phyloP scores from a whole-genome alignment of 2,888 invertebrate species.

The Agrotis segetum region DNA sequence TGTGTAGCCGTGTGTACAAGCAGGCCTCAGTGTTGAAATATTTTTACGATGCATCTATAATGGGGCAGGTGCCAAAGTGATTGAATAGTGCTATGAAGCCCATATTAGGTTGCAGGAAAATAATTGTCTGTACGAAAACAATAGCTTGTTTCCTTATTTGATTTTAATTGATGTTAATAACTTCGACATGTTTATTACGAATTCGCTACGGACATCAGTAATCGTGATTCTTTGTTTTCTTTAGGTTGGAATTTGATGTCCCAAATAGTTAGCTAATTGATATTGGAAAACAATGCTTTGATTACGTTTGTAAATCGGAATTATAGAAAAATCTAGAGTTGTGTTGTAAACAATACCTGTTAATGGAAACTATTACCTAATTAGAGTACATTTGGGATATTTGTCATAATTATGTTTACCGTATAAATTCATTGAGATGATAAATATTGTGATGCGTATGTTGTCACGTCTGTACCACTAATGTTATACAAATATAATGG shows the following conservation, averaged over 20 bases:
- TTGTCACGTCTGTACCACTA: constrained; percentile 33
- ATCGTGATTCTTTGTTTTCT: constrained; percentile 22
- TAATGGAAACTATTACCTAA: constrained; percentile 31
- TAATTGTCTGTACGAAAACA: constrained; percentile 43
- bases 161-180: constrained; percentile 32
- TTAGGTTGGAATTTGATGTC: constrained; percentile 25
- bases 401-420: constrained; percentile 40
- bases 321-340: constrained; percentile 16
- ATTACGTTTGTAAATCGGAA: not conserved
- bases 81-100: constrained; percentile 22
- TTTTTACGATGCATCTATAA: constrained; percentile 11
- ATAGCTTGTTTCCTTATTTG: constrained; percentile 29
- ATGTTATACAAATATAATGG: constrained; percentile 1
- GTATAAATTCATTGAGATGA: constrained; percentile 40
- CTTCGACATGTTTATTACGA: constrained; percentile 11
- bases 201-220: constrained; percentile 1
- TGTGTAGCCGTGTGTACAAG: not conserved
- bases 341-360: constrained; percentile 28
- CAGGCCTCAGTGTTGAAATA: constrained; percentile 8
- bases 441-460: constrained; percentile 23
- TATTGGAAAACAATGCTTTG: constrained; percentile 24
- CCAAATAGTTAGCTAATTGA: constrained; percentile 9
- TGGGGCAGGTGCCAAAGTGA: constrained; percentile 26
- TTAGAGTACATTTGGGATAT: constrained; percentile 53
- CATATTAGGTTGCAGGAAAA: constrained; percentile 13